Conservation (phyloP, 1,140 invertebrate genomes). For the Heliconius eleuchia region DNA sequence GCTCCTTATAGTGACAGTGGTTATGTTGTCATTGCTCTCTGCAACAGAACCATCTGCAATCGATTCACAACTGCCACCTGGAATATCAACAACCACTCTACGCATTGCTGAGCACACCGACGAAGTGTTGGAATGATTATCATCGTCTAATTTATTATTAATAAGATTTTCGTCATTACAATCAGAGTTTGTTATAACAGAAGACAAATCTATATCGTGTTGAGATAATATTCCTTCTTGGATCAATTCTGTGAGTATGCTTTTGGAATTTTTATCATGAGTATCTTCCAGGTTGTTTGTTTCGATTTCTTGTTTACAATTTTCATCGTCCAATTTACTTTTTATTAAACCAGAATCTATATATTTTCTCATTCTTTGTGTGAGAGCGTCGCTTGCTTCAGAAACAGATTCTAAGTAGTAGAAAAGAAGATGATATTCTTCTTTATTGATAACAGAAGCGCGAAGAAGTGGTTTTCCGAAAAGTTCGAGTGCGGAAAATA, state of each 20-base stretch:
- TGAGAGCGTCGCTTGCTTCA: constrained; percentile 74
- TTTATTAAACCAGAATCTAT: constrained; percentile 75
- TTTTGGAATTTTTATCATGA: constrained; percentile 59
- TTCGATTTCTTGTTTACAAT: constrained; percentile 39
- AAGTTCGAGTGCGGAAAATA: constrained; percentile 74
- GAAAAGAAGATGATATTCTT: constrained; percentile 76
- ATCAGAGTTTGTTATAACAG: constrained; percentile 60
- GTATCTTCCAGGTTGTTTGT: constrained; percentile 35
- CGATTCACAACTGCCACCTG: constrained; percentile 64
- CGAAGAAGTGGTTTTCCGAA: constrained; percentile 75
- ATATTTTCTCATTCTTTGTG: constrained; percentile 76
- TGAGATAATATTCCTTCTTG: constrained; percentile 74
- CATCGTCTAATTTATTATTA: constrained; percentile 63
- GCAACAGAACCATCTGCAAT: constrained; percentile 56
- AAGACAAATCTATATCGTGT: constrained; percentile 71
- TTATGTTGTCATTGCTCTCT: constrained; percentile 62
- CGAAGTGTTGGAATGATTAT: constrained; percentile 60
- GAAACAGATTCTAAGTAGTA: constrained; percentile 78
- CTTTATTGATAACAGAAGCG: constrained; percentile 72
- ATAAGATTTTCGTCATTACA: constrained; percentile 52
- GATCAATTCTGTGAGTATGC: constrained; percentile 73
- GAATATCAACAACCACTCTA: constrained; percentile 67
- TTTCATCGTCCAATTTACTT: constrained; percentile 50
- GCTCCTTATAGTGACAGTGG: constrained; percentile 65
- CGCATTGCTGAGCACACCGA: constrained; percentile 57